Evolutionary conservation across 1,140 invertebrate species (phyloP).

Genomic region (Pseudomyrmex cubaensis): DNA sequence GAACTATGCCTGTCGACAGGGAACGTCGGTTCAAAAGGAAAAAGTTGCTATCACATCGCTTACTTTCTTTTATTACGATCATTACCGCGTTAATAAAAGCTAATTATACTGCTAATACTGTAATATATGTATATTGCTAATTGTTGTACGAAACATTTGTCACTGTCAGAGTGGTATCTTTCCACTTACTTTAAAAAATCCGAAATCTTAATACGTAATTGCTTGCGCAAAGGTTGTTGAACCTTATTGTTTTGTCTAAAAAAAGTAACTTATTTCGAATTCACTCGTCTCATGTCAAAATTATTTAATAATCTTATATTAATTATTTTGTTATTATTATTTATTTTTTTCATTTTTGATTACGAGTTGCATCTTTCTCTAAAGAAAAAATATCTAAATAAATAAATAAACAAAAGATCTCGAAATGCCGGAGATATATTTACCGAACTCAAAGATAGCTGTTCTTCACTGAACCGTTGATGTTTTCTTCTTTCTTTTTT

Average conservation of each 20-base stretch:
- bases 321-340: not conserved
- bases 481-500: not conserved
- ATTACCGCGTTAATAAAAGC: slow-evolving; percentile 6
- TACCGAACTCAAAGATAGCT: not conserved
- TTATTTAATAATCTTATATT: not conserved
- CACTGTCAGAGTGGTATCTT: slow-evolving; percentile 11
- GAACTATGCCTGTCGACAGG: slow-evolving; percentile 70
- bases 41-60: slow-evolving; percentile 51
- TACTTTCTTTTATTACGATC: slow-evolving; percentile 45
- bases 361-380: not conserved
- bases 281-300: not conserved
- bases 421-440: slow-evolving; percentile 27
- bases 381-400: not conserved
- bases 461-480: not conserved
- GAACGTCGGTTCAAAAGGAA: slow-evolving; percentile 53
- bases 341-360: not conserved
- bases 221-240: too few relatives aligned
- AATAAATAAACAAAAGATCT: slow-evolving; percentile 9
- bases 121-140: slow-evolving; percentile 4
- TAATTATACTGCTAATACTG: slow-evolving; percentile 22
- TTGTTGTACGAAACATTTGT: slow-evolving; percentile 16
- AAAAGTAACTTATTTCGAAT: too few relatives aligned
- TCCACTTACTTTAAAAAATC: not conserved
- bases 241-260: not conserved
- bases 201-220: not conserved